Base-by-base conservation (phyloP, 53 echinoderm and acorn worm species). In the Echinarachnius parma region DNA sequence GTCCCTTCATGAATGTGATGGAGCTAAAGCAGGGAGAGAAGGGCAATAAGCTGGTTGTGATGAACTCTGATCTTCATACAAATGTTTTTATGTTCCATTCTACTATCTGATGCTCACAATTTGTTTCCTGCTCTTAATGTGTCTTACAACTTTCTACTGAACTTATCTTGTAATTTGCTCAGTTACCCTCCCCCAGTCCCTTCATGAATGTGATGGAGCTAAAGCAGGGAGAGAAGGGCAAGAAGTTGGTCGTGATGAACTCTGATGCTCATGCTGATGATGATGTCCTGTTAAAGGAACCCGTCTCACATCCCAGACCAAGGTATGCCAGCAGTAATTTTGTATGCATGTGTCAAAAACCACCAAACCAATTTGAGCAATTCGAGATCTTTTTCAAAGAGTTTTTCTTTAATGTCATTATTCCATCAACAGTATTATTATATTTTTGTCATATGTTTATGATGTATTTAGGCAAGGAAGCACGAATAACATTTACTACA, bases 1-100 rank as follows among this genome's bases (percentile, higher is more conserved):
- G 57, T 57, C 98, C 98, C 48, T 98, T 98, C 53, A 78, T 87
- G 74, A 72, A 57, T 21, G 44, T 72, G 28, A 39, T 57, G 58
- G 74, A 72, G 28, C 24, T 56, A 21, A 72, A 72, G 56, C 74
- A 55, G 36, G 28, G 35, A 3, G 70, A 70, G 53, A 70, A 54
- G 34, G 18, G 36, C 5, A 72, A 87, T 56, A 77, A 59, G 60
- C 59, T 49, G 49, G 42, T 63, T 33, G 76, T 59, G 9, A 46
- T 49, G 27, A 59, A 42, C 28, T 52, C 46, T 25, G 91, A 98
- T 48, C 78, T 75, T 26, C 82, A 60, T n/a, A 59, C 77, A 80
- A 92, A 98, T 79, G 76, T 82, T 77, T 91, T 92, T 92, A 80
- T 98, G 13, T 36, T 98, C 16, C 46, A n/a, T n/a, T n/a, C n/a